Conservation (phyloP, 1,140 invertebrate species). For the Calephelis nemesis region DNA sequence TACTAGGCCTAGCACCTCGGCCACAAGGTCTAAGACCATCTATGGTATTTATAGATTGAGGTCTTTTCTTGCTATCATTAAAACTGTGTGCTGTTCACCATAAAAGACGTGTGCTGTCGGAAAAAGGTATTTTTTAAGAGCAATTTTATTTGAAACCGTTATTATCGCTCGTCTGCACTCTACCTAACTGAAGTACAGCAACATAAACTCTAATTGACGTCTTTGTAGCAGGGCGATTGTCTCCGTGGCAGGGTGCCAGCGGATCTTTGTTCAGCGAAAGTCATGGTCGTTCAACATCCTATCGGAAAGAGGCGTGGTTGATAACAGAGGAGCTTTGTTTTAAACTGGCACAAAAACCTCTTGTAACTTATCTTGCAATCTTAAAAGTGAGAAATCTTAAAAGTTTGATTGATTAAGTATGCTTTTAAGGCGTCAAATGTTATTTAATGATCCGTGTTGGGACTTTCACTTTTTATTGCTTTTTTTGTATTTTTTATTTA, state of each 20-base stretch:
- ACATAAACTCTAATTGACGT: slow-evolving; percentile 13
- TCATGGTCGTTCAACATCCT: slow-evolving; percentile 25
- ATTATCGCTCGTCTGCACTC: too few species aligned
- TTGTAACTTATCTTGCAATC: slow-evolving; percentile 23
- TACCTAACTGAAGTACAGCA: background rate
- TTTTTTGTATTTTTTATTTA: background rate
- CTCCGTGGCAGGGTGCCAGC: slow-evolving; percentile 16
- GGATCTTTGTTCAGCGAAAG: slow-evolving; percentile 16
- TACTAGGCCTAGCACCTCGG: too few species aligned
- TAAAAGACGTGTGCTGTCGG: too few species aligned
- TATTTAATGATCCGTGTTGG: background rate
- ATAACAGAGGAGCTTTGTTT: slow-evolving; percentile 33
- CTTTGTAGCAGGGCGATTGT: slow-evolving; percentile 3
- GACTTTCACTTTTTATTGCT: background rate
- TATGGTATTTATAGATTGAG: too few species aligned
- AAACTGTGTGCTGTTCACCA: too few species aligned
- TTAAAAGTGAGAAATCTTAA: slow-evolving; percentile 25
- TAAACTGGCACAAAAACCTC: slow-evolving; percentile 37
- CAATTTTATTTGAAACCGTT: too few species aligned
- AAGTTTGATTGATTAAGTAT: background rate
- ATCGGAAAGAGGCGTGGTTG: slow-evolving; percentile 24
- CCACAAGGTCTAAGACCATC: too few species aligned
- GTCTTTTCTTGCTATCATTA: too few species aligned
- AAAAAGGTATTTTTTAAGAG: too few species aligned
- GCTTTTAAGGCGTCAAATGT: background rate